phyloP scores from a whole-genome alignment of 1,140 invertebrate species.

The Tetramorium parvispinum region DNA sequence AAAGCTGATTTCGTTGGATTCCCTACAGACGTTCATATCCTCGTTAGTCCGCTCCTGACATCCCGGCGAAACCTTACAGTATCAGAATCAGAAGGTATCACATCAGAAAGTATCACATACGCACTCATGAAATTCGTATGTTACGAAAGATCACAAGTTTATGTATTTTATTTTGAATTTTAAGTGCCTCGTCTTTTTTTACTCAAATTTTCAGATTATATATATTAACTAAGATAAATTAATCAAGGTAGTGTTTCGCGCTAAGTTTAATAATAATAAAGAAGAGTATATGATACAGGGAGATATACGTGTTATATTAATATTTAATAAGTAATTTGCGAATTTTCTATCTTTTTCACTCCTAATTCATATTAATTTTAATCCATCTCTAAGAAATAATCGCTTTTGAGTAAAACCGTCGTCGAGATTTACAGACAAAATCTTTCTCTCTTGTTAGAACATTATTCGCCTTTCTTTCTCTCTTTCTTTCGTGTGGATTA shows the following conservation, averaged over 20 bases:
- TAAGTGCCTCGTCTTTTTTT: neutral
- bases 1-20: too few relatives aligned
- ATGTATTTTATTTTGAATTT: neutral
- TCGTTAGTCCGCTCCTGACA: too few relatives aligned
- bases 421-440: neutral
- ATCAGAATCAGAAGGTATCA: too few relatives aligned
- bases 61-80: too few relatives aligned
- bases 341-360: neutral
- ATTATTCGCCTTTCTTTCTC: neutral
- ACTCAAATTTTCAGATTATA: neutral
- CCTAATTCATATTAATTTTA: neutral
- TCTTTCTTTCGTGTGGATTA: constrained; percentile 11
- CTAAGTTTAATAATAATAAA: too few relatives aligned
- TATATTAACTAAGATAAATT: too few relatives aligned
- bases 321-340: neutral
- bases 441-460: neutral
- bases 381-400: neutral
- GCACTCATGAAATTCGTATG: neutral
- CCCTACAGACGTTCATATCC: too few relatives aligned
- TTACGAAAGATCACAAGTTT: neutral
- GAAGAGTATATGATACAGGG: too few relatives aligned
- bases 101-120: too few relatives aligned
- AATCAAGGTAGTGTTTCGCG: too few relatives aligned
- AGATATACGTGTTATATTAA: too few relatives aligned
- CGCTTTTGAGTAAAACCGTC: neutral